Conservation (phyloP, 2,888 invertebrate species). For the Aspidapion aeneum region DNA sequence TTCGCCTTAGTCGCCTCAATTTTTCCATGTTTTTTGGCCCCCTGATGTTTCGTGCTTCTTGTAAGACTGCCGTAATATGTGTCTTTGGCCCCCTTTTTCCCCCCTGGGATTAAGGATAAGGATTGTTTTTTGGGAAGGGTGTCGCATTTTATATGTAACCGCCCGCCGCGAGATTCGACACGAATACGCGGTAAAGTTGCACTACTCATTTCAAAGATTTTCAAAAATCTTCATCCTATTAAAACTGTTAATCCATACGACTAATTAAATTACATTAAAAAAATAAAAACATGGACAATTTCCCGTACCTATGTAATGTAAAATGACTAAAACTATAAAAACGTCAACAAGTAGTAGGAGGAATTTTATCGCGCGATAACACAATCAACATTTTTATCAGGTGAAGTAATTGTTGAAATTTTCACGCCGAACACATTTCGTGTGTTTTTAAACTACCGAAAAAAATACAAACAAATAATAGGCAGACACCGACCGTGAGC, state of each 20-base stretch:
- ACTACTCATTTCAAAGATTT: conserved; percentile 36
- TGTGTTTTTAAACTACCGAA: background rate
- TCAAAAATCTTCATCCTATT: conserved; percentile 7
- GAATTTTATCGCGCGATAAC: background rate
- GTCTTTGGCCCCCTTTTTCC: background rate
- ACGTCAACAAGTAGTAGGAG: background rate
- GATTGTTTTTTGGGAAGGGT: conserved; percentile 31
- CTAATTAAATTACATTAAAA: too few species aligned
- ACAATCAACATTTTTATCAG: conserved; percentile 18
- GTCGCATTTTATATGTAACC: conserved; percentile 37
- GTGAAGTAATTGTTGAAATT: background rate
- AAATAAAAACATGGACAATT: too few species aligned
- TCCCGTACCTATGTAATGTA: too few species aligned
- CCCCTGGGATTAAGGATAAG: background rate
- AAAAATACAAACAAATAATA: background rate
- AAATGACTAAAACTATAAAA: too few species aligned
- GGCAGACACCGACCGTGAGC: too few species aligned
- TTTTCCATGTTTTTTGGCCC: background rate
- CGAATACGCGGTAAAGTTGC: conserved; percentile 41
- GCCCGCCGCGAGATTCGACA: conserved; percentile 40
- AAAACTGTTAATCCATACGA: too few species aligned
- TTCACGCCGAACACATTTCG: background rate
- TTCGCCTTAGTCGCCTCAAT: background rate
- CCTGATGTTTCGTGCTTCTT: background rate
- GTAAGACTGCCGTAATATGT: background rate